These are phyloP conservation scores for Phrynocephalus guinanensis DNA, from an alignment of 2,797 vertebrate species.

Conservation along the genomic window DNA sequence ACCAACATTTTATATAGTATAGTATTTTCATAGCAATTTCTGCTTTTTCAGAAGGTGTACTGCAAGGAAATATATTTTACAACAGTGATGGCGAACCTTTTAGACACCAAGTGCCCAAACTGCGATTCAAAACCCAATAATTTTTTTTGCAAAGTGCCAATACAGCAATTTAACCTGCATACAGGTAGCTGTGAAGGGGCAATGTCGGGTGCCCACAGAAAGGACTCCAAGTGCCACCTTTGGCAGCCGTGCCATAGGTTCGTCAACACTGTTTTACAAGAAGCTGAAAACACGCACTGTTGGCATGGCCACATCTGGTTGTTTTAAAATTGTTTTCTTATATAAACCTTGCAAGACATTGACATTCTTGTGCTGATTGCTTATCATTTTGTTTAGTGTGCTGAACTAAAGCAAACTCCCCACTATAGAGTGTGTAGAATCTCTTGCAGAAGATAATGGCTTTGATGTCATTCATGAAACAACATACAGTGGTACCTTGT, in stretches of 20 bases:
- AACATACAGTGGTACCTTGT: no score
- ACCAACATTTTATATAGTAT: no score
- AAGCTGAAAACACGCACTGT: background rate
- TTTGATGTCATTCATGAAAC: background rate
- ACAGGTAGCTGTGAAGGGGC: background rate
- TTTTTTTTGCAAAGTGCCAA: no score
- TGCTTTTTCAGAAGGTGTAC: background rate
- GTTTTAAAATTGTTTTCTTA: background rate
- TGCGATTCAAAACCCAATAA: no score
- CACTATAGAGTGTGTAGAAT: background rate
- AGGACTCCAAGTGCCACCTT: no score
- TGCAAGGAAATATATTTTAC: background rate
- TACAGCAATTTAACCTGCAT: background rate
- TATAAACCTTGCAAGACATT: rapidly evolving
- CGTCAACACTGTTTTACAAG: background rate
- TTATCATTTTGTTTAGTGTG: background rate
- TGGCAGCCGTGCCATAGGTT: no score
- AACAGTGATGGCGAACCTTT: no score
- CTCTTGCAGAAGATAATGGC: background rate
- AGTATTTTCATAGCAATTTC: background rate
- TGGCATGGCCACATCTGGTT: background rate
- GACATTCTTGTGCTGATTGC: rapidly evolving
- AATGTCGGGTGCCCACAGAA: no score
- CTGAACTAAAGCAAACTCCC: background rate
- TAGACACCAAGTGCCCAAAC: no score